Evolutionary conservation across 64 coral and sea anemone genomes (phyloP).

Genomic region (Dendrophyllia cribrosa): DNA sequence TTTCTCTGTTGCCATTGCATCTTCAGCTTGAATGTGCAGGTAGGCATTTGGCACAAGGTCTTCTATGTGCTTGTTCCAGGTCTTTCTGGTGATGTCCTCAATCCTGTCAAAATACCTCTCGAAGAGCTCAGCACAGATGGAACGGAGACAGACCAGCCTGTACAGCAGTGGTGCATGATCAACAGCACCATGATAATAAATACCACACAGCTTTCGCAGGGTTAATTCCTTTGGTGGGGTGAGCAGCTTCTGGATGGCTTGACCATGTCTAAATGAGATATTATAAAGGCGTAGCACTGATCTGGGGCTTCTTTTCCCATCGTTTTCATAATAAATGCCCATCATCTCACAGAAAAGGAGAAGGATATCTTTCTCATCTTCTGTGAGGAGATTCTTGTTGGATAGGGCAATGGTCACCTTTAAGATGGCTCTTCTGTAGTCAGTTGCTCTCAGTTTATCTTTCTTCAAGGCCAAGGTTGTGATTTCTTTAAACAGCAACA

Average conservation of each 20-base stretch:
- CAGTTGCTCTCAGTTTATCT: neutral
- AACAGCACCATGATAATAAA: slow-evolving; percentile 43
- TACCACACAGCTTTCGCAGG: slow-evolving; percentile 19
- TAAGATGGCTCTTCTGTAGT: neutral
- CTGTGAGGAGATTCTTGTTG: neutral
- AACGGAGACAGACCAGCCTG: slow-evolving; percentile 17
- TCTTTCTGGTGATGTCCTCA: slow-evolving; percentile 50
- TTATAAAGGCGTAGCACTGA: slow-evolving; percentile 1
- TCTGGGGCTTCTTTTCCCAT: neutral
- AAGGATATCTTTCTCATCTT: neutral
- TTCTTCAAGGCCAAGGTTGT: neutral
- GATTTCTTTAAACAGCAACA: neutral
- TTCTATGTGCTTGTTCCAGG: slow-evolving; percentile 24
- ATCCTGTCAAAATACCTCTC: slow-evolving; percentile 54
- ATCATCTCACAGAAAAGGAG: slow-evolving; percentile 44
- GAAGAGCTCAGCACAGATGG: slow-evolving; percentile 36
- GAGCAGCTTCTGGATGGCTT: neutral
- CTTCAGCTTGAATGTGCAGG: slow-evolving; percentile 14
- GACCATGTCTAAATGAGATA: slow-evolving; percentile 14
- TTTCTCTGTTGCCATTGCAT: neutral
- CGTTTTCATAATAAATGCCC: slow-evolving; percentile 33
- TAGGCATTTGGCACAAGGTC: slow-evolving; percentile 28
- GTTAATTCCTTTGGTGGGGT: slow-evolving; percentile 23
- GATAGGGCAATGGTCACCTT: neutral
- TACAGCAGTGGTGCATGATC: slow-evolving; percentile 15